Conservation (phyloP, 1,140 invertebrate genomes). For the Sarcophaga peregrina region DNA sequence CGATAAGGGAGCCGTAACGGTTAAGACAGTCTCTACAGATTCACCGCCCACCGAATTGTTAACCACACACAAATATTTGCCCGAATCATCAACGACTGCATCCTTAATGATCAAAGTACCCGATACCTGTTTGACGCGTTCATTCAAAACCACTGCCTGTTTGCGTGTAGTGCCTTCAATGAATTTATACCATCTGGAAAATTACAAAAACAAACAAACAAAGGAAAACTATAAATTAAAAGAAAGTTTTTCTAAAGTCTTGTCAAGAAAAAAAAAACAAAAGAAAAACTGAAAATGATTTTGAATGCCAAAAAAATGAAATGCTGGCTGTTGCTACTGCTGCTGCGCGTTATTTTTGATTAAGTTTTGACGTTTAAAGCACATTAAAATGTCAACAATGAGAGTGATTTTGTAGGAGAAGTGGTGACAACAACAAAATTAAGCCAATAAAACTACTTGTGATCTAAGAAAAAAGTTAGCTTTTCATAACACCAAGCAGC, state of each 20-base stretch:
- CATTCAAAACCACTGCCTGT: conserved; percentile 84
- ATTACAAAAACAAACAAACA: conserved; percentile 45
- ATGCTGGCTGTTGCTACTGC: too few relatives aligned
- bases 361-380: conserved; percentile 21
- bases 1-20: conserved; percentile 89
- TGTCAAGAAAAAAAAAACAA: conserved; percentile 23
- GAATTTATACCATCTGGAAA: conserved; percentile 92
- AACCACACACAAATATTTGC: conserved; percentile 93
- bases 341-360: background rate
- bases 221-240: background rate
- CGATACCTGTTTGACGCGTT: conserved; percentile 91
- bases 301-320: conserved; percentile 46
- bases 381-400: conserved; percentile 35
- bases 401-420: background rate
- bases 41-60: conserved; percentile 94
- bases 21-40: conserved; percentile 90
- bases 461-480: background rate
- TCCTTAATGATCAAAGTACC: conserved; percentile 92
- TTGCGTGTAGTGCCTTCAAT: conserved; percentile 85
- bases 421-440: too few relatives aligned
- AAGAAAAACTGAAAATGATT: conserved; percentile 47
- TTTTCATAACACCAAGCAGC: background rate
- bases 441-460: conserved; percentile 6
- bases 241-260: background rate
- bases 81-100: conserved; percentile 90